These are phyloP conservation scores for Podocnemis expansa DNA, from an alignment of 2,113 vertebrate genomes.

Conservation along the genomic window DNA sequence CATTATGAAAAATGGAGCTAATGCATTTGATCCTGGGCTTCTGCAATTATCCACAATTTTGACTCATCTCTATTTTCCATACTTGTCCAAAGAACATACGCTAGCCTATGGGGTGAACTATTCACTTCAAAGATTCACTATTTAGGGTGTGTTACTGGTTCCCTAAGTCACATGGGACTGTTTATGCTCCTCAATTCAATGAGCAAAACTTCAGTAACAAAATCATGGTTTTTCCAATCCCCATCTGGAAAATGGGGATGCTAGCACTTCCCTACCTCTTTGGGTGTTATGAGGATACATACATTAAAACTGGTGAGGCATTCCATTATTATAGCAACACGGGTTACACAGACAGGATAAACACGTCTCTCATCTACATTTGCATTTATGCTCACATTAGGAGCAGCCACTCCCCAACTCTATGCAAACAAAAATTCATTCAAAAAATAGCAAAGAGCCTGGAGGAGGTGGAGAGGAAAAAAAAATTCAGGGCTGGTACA, in stretches of 20 bases:
- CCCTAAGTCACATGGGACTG: background rate
- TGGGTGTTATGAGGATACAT: too few relatives aligned
- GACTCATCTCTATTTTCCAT: background rate
- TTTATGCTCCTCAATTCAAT: background rate
- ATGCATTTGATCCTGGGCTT: background rate
- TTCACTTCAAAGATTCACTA: background rate
- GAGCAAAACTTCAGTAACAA: background rate
- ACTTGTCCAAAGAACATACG: background rate
- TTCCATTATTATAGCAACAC: too few relatives aligned
- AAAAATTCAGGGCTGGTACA: background rate
- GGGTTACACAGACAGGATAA: background rate
- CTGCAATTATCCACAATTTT: background rate
- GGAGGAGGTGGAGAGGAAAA: too few relatives aligned
- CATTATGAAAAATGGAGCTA: background rate
- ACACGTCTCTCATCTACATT: background rate
- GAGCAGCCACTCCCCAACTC: background rate
- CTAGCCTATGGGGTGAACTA: background rate
- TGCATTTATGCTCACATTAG: background rate
- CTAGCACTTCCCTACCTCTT: too few relatives aligned
- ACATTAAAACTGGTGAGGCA: too few relatives aligned
- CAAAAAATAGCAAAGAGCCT: background rate
- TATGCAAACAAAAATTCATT: background rate
- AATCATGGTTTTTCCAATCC: too few relatives aligned
- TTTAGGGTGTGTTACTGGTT: background rate
- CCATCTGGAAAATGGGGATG: too few relatives aligned